These are phyloP conservation scores for Ceratina japonica DNA, from an alignment of 1,140 invertebrate species.

Conservation along the genomic window DNA sequence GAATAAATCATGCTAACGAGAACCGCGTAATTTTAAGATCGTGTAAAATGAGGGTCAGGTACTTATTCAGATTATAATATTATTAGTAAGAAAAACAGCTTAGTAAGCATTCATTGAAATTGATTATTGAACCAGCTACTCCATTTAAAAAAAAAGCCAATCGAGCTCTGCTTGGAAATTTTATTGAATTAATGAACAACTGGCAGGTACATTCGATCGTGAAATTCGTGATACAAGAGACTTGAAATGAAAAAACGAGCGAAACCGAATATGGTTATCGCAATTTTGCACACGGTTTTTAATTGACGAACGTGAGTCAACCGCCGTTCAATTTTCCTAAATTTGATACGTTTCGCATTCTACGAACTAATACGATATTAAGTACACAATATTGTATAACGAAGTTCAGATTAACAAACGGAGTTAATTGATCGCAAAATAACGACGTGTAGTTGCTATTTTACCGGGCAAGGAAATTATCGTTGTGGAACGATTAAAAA, in stretches of 20 bases:
- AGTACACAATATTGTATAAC: neutral
- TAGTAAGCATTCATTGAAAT: too few relatives aligned
- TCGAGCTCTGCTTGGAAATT: too few relatives aligned
- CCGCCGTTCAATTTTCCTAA: neutral
- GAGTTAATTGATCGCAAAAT: neutral
- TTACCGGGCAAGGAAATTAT: too few relatives aligned
- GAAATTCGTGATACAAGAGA: neutral
- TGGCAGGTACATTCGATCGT: neutral
- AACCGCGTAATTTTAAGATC: too few relatives aligned
- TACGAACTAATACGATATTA: neutral
- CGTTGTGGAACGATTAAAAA: neutral
- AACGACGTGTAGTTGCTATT: neutral
- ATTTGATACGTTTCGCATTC: neutral
- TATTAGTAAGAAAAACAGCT: too few relatives aligned
- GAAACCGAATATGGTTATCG: neutral
- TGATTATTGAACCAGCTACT: too few relatives aligned
- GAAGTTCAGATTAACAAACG: neutral
- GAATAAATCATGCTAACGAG: too few relatives aligned
- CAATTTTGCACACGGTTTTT: neutral
- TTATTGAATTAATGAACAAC: neutral
- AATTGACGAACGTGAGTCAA: conserved; percentile 18
- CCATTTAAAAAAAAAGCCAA: too few relatives aligned
- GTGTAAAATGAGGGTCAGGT: too few relatives aligned
- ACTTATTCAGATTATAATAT: too few relatives aligned
- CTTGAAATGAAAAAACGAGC: neutral